phyloP scores from a whole-genome alignment of 2,797 vertebrate species.

The Microcaecilia unicolor region DNA sequence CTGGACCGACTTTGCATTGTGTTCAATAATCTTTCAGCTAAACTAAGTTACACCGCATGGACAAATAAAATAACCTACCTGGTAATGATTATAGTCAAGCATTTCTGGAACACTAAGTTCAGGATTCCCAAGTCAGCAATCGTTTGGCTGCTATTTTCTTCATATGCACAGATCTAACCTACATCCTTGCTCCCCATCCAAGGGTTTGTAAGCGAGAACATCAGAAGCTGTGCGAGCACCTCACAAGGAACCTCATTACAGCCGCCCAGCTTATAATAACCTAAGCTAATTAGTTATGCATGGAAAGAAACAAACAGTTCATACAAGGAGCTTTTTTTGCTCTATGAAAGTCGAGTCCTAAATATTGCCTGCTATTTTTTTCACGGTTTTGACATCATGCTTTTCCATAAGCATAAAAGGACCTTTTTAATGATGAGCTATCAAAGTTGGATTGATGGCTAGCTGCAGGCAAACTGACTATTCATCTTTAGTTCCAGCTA shows the following conservation, averaged over 20 bases:
- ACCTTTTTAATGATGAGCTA: conserved; percentile 75
- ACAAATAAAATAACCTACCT: conserved; percentile 79
- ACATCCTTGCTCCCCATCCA: conserved; percentile 21
- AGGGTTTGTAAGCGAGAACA: no score
- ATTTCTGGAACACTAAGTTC: conserved; percentile 82
- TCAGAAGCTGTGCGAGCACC: conserved; percentile 35
- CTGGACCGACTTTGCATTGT: no score
- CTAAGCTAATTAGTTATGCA: conserved; percentile 80
- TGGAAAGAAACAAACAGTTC: conserved; percentile 63
- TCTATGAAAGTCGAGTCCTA: conserved; percentile 59
- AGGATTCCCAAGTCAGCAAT: conserved; percentile 18
- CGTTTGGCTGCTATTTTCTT: no score
- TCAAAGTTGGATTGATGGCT: conserved; percentile 79
- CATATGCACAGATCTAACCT: no score
- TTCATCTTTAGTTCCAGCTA: conserved; percentile 96
- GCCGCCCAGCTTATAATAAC: conserved; percentile 64
- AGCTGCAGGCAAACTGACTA: conserved; percentile 81
- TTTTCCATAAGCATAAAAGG: conserved; percentile 72
- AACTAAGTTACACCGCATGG: no score
- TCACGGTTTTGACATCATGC: conserved; percentile 84
- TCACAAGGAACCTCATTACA: conserved; percentile 35
- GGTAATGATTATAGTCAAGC: conserved; percentile 95
- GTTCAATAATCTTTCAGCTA: no score
- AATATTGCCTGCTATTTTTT: conserved; percentile 75
- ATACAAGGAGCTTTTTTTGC: conserved; percentile 60